A percentile compares a stretch with the other conserved stretches of the same genome.
Conservation (phyloP, 1,140 invertebrate species). For the Megathymus violae region DNA sequence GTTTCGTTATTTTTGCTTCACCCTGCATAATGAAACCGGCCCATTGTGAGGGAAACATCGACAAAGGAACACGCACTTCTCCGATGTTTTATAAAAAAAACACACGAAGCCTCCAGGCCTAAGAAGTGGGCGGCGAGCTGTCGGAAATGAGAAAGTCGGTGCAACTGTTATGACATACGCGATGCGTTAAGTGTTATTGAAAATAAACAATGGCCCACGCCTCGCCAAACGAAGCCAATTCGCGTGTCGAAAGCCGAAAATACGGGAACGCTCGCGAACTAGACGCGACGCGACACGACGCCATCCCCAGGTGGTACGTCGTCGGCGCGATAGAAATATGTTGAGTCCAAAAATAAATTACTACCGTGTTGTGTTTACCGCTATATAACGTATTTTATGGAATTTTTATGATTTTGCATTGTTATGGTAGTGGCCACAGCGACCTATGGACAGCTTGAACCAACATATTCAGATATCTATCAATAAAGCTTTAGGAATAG, state of each 20-base stretch:
- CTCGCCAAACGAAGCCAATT: slow-evolving; percentile 59
- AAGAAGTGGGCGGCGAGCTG: slow-evolving; percentile 70
- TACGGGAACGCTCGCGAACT: slow-evolving; percentile 21
- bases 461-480: too few relatives aligned
- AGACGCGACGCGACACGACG: slow-evolving; percentile 4
- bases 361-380: too few relatives aligned
- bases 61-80: slow-evolving; percentile 76
- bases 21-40: slow-evolving; percentile 75
- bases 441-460: too few relatives aligned
- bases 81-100: slow-evolving; percentile 72
- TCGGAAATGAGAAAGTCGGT: slow-evolving; percentile 74
- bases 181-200: slow-evolving; percentile 72
- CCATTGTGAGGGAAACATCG: slow-evolving; percentile 72
- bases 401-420: too few relatives aligned
- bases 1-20: slow-evolving; percentile 74
- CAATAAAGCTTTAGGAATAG: too few relatives aligned
- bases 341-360: too few relatives aligned
- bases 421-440: too few relatives aligned
- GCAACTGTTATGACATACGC: slow-evolving; percentile 81
- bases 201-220: slow-evolving; percentile 65
- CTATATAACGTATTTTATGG: too few relatives aligned
- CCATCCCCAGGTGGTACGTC: too few relatives aligned
- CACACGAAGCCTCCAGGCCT: slow-evolving; percentile 56
- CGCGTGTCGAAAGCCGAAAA: slow-evolving; percentile 50
- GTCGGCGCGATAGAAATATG: too few relatives aligned